Conservation (phyloP, 2,113 vertebrate species). For the Melanerpes formicivorus region DNA sequence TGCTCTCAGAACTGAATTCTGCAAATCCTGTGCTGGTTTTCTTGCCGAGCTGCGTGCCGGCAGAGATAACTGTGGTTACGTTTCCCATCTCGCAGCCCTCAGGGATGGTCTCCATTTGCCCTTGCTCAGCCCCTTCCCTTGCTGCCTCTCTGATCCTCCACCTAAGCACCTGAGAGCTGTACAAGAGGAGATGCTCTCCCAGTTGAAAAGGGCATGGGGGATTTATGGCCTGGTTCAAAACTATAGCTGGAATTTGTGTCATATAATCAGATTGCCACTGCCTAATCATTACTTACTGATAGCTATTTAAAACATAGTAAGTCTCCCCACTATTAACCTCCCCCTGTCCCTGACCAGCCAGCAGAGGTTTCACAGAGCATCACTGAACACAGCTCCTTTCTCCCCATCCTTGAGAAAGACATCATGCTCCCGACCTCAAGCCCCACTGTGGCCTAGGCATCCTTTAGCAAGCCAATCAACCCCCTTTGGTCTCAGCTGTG, state of each 20-base stretch:
- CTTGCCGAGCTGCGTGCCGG: not conserved
- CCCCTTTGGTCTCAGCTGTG: accelerated
- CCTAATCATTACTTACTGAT: not conserved
- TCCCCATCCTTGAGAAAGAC: not conserved
- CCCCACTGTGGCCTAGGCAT: accelerated
- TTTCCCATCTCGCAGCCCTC: accelerated
- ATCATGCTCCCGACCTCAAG: accelerated
- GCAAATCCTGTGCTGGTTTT: not conserved
- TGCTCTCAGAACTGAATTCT: not conserved
- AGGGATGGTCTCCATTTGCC: not conserved
- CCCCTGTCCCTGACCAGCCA: accelerated
- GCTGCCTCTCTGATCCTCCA: not conserved
- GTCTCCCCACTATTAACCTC: not conserved
- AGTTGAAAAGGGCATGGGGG: not conserved
- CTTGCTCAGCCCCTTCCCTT: not conserved
- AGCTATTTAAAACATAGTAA: not conserved
- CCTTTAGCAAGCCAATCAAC: accelerated
- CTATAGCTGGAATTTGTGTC: not conserved
- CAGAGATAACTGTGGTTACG: accelerated
- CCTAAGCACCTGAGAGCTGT: not conserved
- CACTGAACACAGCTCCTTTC: not conserved
- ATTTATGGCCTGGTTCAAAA: not conserved
- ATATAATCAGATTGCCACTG: not conserved
- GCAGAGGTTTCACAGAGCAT: not conserved
- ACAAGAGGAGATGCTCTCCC: not conserved